These are phyloP conservation scores for Lordiphosa clarofinis DNA, from an alignment of 1,140 invertebrate genomes.

Conservation along the genomic window DNA sequence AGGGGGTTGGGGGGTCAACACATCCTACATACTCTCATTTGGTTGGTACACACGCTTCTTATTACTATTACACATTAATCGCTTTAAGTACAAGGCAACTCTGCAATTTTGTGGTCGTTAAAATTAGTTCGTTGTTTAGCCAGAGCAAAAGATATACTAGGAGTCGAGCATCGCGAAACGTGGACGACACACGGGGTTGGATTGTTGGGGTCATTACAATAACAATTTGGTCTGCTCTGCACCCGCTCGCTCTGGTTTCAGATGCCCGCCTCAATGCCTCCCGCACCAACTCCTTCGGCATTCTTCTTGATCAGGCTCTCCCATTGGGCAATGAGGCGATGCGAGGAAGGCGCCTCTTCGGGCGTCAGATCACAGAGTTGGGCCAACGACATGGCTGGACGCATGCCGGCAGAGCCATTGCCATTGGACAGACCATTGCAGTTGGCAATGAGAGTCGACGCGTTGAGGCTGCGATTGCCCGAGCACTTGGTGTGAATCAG, in stretches of 20 bases:
- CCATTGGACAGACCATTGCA: constrained; percentile 18
- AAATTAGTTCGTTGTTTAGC: constrained; percentile 63
- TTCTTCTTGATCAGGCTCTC: constrained; percentile 83
- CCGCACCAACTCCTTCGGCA: constrained; percentile 49
- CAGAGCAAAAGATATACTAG: not conserved
- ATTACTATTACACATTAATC: too few relatives aligned
- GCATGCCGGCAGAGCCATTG: constrained; percentile 78
- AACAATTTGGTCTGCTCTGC: constrained; percentile 71
- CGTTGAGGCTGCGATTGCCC: constrained; percentile 57
- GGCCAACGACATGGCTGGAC: constrained; percentile 83
- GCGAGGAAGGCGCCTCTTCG: constrained; percentile 82
- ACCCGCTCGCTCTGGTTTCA: constrained; percentile 30
- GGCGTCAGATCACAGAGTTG: constrained; percentile 82
- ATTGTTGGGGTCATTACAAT: constrained; percentile 45
- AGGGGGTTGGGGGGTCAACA: constrained; percentile 19
- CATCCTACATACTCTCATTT: constrained; percentile 22
- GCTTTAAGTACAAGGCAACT: constrained; percentile 45
- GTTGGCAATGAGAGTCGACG: constrained; percentile 21
- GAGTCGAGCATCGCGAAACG: too few relatives aligned
- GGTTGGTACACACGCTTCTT: not conserved
- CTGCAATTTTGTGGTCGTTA: constrained; percentile 20
- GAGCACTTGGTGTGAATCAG: constrained; percentile 30
- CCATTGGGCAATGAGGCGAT: constrained; percentile 83
- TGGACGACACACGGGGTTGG: not conserved
- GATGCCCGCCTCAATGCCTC: constrained; percentile 46